Evolutionary conservation across 2,113 vertebrate species (phyloP).

Genomic region (Chamaetylas fuelleborni): DNA sequence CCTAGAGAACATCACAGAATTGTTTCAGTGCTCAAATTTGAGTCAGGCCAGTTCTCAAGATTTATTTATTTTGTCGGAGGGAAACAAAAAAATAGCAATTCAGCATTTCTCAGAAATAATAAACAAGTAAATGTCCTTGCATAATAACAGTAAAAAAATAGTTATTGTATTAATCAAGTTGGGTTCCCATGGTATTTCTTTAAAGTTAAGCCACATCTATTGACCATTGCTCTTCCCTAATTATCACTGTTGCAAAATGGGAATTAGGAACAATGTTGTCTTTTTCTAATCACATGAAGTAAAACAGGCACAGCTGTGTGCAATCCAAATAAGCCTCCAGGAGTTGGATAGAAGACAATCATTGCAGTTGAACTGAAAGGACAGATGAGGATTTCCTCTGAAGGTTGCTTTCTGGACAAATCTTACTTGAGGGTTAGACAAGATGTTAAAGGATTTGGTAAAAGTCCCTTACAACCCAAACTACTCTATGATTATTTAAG

Average conservation of each 20-base stretch:
- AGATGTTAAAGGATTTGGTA: not conserved
- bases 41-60: not conserved
- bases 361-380: not conserved
- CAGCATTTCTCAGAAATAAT: not conserved
- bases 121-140: not conserved
- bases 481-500: not conserved
- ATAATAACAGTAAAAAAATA: not conserved
- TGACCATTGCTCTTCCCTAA: not conserved
- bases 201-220: not conserved
- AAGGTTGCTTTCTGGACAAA: not conserved
- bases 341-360: not conserved
- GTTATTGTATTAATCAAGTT: not conserved
- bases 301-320: not conserved
- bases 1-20: not conserved
- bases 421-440: not conserved
- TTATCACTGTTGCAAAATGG: not conserved
- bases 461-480: not conserved
- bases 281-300: not conserved
- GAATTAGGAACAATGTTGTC: not conserved
- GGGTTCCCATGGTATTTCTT: not conserved
- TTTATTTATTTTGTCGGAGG: not conserved
- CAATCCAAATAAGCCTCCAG: not conserved
- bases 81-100: not conserved
- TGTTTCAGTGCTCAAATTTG: not conserved
- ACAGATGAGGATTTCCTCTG: not conserved